A percentile compares a stretch with the other conserved stretches of the same genome.
phyloP scores from a whole-genome alignment of 2,888 invertebrate genomes.

The Chirona hameri region DNA sequence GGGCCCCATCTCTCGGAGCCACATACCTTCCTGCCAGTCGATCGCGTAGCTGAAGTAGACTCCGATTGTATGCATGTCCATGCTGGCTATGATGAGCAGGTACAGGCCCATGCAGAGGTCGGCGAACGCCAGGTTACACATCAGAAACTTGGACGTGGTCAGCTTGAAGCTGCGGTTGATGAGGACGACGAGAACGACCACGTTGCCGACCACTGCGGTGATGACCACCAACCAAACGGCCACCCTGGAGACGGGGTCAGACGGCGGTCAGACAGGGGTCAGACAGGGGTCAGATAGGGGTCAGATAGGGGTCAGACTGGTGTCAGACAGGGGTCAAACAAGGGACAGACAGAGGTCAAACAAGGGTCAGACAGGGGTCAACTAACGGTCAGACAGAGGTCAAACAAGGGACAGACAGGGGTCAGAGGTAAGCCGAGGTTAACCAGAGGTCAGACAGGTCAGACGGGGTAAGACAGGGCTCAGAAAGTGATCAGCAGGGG shows the following conservation, averaged over 20 bases:
- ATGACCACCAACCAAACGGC: conserved; percentile 83
- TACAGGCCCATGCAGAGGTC: conserved; percentile 85
- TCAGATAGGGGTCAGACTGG: too few species aligned
- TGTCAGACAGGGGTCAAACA: too few species aligned
- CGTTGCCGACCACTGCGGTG: conserved; percentile 76
- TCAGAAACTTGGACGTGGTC: conserved; percentile 65
- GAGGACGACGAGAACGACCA: conserved; percentile 73
- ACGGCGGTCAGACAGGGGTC: too few species aligned
- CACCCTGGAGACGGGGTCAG: conserved; percentile 56
- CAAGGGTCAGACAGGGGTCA: too few species aligned
- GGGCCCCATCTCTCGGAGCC: not conserved
- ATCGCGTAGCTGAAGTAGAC: conserved; percentile 86
- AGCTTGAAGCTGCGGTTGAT: conserved; percentile 52
- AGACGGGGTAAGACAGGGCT: too few species aligned
- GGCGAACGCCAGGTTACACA: conserved; percentile 79
- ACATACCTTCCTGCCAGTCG: conserved; percentile 75
- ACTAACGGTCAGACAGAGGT: too few species aligned
- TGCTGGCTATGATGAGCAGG: conserved; percentile 73
- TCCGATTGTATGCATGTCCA: conserved; percentile 78
- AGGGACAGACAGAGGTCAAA: too few species aligned
- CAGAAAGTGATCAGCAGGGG: too few species aligned
- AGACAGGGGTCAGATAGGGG: too few species aligned
- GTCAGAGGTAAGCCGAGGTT: too few species aligned
- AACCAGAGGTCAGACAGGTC: too few species aligned
- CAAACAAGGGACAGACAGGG: too few species aligned